Percentiles rank a stretch among this genome's conserved stretches.
Conservation (phyloP, 1,140 invertebrate genomes). For the Melitaea cinxia region DNA sequence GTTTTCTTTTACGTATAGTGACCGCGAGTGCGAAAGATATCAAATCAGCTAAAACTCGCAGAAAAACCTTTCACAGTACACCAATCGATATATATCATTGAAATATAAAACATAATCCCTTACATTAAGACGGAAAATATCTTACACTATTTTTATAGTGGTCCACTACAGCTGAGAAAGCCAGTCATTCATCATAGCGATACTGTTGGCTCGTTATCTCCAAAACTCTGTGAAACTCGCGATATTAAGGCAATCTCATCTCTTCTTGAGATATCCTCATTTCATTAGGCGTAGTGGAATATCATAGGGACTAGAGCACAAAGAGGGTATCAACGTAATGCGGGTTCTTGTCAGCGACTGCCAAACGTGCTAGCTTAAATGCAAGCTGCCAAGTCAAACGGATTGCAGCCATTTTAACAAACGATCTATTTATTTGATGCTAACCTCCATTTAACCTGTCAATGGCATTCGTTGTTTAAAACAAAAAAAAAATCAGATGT, state of each 20-base stretch:
- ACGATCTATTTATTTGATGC: conserved; percentile 26
- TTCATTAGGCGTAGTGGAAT: conserved; percentile 49
- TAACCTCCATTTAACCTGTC: conserved; percentile 19
- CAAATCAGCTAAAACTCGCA: conserved; percentile 23
- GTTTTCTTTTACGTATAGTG: conserved; percentile 17
- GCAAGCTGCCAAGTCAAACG: conserved; percentile 31
- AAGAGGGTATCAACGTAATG: conserved; percentile 33
- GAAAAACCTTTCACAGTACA: conserved; percentile 2
- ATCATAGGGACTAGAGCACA: conserved; percentile 38
- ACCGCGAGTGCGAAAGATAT: conserved; percentile 10
- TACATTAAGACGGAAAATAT: conserved; percentile 18
- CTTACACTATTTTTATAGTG: conserved; percentile 23
- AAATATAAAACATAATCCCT: conserved; percentile 18
- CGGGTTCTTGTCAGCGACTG: conserved; percentile 25
- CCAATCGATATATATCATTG: conserved; percentile 13
- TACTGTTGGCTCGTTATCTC: conserved; percentile 47
- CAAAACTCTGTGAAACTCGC: conserved; percentile 41
- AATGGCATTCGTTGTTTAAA: neutral
- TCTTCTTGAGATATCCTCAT: conserved; percentile 36
- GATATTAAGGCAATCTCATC: conserved; percentile 47
- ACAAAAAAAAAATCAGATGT: neutral
- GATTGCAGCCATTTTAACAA: conserved; percentile 23
- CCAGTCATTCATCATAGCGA: conserved; percentile 48
- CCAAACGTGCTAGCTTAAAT: conserved; percentile 29
- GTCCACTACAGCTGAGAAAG: neutral